Percentiles rank a stretch among this genome's conserved stretches.
These are phyloP conservation scores for Corvus cornix DNA, from an alignment of 2,113 vertebrate species.

Conservation along the genomic window DNA sequence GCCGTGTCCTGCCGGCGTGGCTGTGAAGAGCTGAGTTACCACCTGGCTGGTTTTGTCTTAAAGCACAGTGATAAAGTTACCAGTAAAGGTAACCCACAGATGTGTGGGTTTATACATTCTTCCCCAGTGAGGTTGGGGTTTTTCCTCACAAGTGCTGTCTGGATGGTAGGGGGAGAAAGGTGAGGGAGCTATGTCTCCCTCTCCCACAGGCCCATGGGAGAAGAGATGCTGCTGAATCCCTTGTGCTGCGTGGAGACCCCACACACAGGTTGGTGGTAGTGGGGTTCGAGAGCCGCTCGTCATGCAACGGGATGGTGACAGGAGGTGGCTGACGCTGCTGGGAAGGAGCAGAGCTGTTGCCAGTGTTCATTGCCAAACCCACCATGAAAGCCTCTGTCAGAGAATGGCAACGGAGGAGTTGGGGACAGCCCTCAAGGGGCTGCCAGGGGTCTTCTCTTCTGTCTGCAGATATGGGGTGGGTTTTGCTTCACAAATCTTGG, in stretches of 20 bases:
- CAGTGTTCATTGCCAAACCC: background rate
- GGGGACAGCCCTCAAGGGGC: background rate
- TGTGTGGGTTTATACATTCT: slow-evolving; percentile 46
- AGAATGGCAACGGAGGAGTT: background rate
- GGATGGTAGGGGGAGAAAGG: background rate
- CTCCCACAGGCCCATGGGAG: background rate
- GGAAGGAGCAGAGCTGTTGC: background rate
- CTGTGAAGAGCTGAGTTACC: slow-evolving; percentile 12
- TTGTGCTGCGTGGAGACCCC: background rate
- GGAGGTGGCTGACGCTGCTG: background rate
- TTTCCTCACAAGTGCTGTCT: slow-evolving; percentile 12
- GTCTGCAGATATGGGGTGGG: background rate
- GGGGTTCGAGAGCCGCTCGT: accelerated
- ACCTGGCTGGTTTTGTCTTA: slow-evolving; percentile 46
- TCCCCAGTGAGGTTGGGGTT: background rate
- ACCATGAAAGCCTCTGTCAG: background rate
- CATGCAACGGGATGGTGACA: background rate
- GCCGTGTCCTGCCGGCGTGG: background rate
- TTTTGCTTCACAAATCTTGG: background rate
- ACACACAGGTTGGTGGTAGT: accelerated
- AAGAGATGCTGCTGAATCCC: background rate
- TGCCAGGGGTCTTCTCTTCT: background rate
- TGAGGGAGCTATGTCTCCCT: background rate
- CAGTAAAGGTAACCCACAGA: slow-evolving; percentile 40
- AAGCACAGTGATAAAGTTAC: slow-evolving; percentile 65